Evolutionary conservation across 2,888 invertebrate genomes (phyloP).

Genomic region (Drosophila kambysellisi): DNA sequence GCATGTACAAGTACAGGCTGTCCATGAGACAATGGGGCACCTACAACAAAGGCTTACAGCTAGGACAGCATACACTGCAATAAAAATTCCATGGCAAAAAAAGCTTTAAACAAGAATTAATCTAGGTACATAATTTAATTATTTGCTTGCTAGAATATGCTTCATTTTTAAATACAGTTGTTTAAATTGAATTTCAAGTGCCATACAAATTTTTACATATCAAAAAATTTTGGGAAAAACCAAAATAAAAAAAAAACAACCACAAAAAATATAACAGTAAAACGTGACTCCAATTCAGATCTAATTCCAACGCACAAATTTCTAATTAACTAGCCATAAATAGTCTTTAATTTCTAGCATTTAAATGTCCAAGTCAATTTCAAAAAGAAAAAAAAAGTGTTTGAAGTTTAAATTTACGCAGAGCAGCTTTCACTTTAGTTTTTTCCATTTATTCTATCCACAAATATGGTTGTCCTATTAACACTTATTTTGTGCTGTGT

Average conservation of each 20-base stretch:
- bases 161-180: not conserved
- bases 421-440: conserved; percentile 8
- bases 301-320: not conserved
- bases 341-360: not conserved
- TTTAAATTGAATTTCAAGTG: not conserved
- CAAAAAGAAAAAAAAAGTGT: not conserved
- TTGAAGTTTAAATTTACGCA: not conserved
- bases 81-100: not conserved
- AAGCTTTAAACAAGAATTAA: not conserved
- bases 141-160: not conserved
- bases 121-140: not conserved
- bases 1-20: conserved; percentile 52
- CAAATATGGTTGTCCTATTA: conserved; percentile 3
- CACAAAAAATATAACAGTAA: not conserved
- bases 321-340: not conserved
- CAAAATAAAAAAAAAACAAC: not conserved
- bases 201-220: not conserved
- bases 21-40: conserved; percentile 17
- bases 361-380: not conserved
- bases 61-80: not conserved
- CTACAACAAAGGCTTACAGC: conserved; percentile 1
- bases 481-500: conserved; percentile 24
- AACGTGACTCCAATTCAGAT: not conserved
- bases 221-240: not conserved
- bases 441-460: not conserved